Percentiles rank a stretch among this genome's conserved stretches.
Evolutionary conservation across 2,113 vertebrate genomes (phyloP).

Genomic region (Trogon surrucura): DNA sequence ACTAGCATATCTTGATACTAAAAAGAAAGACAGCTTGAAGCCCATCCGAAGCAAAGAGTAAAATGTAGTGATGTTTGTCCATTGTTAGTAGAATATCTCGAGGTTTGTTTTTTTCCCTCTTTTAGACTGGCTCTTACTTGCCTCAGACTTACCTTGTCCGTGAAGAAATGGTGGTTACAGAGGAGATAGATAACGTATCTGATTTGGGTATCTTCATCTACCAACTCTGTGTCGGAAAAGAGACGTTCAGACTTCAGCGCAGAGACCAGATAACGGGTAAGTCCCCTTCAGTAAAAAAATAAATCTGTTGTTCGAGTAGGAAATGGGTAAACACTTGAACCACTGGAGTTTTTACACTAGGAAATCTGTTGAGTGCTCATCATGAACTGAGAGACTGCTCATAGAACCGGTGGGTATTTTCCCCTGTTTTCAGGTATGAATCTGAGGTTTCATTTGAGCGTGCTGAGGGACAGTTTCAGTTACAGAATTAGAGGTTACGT

Average conservation of each 20-base stretch:
- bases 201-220: constrained; percentile 92
- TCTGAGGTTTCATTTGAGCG: not conserved
- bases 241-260: constrained; percentile 89
- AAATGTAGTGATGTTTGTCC: not conserved
- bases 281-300: not conserved
- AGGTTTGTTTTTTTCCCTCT: not conserved
- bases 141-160: constrained; percentile 89
- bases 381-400: not conserved
- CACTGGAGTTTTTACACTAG: not conserved
- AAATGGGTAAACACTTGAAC: not conserved
- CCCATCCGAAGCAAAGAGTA: not conserved
- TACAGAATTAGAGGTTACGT: not conserved
- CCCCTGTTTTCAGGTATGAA: not conserved
- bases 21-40: not conserved
- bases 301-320: rapidly evolving
- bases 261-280: constrained; percentile 83
- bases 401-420: not conserved
- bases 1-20: not conserved
- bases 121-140: constrained; percentile 87
- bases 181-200: constrained; percentile 86
- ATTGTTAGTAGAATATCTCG: not conserved
- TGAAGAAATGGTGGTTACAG: constrained; percentile 93
- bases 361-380: not conserved
- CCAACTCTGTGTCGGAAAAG: constrained; percentile 88
- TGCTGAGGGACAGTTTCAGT: not conserved